Base-by-base conservation (phyloP, 2,888 invertebrate genomes). In the Volucella zonaria region DNA sequence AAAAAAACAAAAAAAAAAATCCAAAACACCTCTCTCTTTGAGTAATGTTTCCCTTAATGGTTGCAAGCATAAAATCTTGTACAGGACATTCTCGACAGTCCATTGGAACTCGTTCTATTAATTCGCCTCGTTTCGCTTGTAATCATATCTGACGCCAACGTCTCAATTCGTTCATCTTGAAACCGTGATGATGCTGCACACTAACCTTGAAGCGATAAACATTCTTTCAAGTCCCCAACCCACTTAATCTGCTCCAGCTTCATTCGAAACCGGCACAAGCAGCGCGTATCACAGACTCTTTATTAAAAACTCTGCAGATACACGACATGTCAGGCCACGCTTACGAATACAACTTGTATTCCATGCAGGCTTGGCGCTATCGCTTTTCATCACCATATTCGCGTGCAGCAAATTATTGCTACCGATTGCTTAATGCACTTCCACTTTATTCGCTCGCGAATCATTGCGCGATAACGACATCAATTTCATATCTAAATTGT, bases 401-500 rank as follows among this genome's bases (percentile, higher is more conserved):
- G 78, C 82, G 78, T 82, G 78, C 78, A 78, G 68, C 74, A 78
- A 74, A 74, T 82, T 82, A 79, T 62, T 64, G 82, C 82, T 59
- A 74, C 73, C 62, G 74, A 79, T 78, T 74, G 74, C 73, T 42
- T 68, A 82, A 79, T 79, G 82, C 82, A 82, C 68, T 79, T 31
- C 68, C 51, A 64, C 78, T 78, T 58, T 52, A 74, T 74, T 68
- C 62, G 68, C 43, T 62, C 74, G 52, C 78, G 74, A 79, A 78
- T 64, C 68, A 10, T 18, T 15, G 42, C 54, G 82, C 78, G 78
- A 79, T 68, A 47, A 58, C 52, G 45, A 58, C 62, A 58, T 78
- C 78, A 79, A 54, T 68, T 79, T 79, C 74, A 74, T 82, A 78
- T 82, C 82, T 78, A 82, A 78, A 82, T 82, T 82, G 82, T 79